Percentiles rank a stretch among this genome's conserved stretches.
Evolutionary conservation across 2,888 invertebrate genomes (phyloP).

Genomic region (Lobophora halterata): DNA sequence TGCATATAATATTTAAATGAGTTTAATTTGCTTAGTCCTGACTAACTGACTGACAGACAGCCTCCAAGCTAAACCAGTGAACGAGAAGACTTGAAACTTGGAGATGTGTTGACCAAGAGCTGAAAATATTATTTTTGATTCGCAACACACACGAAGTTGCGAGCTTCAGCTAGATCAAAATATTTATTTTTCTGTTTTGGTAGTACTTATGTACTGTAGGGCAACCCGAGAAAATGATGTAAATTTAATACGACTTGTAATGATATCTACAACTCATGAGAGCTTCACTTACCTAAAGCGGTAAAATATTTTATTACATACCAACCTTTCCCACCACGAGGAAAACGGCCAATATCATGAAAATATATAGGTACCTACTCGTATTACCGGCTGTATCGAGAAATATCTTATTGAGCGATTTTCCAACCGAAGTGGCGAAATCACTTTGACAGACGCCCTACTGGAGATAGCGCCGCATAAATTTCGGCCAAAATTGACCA

Average conservation of each 20-base stretch:
- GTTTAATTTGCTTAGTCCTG: too few species aligned
- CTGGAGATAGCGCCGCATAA: conserved; percentile 5
- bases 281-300: conserved; percentile 19
- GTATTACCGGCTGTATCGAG: conserved; percentile 19
- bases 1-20: too few species aligned
- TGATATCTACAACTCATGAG: conserved; percentile 15
- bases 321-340: conserved; percentile 20
- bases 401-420: conserved; percentile 23
- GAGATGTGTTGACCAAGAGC: too few species aligned
- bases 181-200: too few species aligned
- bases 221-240: conserved; percentile 6
- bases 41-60: too few species aligned
- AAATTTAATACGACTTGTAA: conserved; percentile 17
- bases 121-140: too few species aligned
- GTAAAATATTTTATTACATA: conserved; percentile 23
- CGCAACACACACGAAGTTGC: too few species aligned
- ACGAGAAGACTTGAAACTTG: too few species aligned
- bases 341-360: conserved; percentile 21
- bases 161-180: too few species aligned
- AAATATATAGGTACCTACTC: conserved; percentile 17
- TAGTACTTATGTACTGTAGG: too few species aligned
- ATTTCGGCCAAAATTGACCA: too few species aligned
- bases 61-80: too few species aligned
- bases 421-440: conserved; percentile 17
- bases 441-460: conserved; percentile 15